These are phyloP conservation scores for Pavo muticus DNA, from an alignment of 2,113 vertebrate genomes.

Conservation along the genomic window DNA sequence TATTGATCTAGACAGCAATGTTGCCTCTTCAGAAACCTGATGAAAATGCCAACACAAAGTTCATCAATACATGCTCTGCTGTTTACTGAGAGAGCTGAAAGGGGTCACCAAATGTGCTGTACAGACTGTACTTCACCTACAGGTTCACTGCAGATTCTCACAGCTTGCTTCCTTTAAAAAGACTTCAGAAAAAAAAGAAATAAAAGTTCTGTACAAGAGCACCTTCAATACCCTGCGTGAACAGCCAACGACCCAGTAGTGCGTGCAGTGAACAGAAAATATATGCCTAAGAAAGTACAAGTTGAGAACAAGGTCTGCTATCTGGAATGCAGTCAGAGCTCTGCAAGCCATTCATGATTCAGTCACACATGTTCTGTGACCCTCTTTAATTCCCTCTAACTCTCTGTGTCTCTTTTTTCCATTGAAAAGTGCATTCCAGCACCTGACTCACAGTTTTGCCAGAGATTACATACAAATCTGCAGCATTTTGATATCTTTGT, in stretches of 20 bases:
- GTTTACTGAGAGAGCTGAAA: neutral
- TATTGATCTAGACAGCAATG: neutral
- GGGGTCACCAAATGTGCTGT: neutral
- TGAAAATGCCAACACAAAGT: slow-evolving; percentile 9
- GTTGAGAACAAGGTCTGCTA: neutral
- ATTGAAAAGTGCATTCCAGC: neutral
- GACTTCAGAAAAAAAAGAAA: neutral
- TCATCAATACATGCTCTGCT: neutral
- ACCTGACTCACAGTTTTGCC: neutral
- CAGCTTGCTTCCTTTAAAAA: neutral
- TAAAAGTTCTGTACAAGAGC: neutral
- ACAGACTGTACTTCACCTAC: neutral
- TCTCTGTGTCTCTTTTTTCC: neutral
- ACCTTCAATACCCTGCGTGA: neutral
- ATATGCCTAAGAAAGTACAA: neutral
- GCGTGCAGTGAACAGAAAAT: neutral
- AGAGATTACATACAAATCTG: neutral
- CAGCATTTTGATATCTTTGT: neutral
- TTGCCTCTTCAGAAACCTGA: slow-evolving; percentile 21
- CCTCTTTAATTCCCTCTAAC: neutral
- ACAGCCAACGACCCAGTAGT: neutral
- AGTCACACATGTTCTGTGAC: neutral
- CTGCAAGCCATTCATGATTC: neutral
- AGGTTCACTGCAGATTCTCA: neutral
- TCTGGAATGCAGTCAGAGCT: neutral